Evolutionary conservation across 1,140 invertebrate species (phyloP).

Genomic region (Araneus ventricosus): DNA sequence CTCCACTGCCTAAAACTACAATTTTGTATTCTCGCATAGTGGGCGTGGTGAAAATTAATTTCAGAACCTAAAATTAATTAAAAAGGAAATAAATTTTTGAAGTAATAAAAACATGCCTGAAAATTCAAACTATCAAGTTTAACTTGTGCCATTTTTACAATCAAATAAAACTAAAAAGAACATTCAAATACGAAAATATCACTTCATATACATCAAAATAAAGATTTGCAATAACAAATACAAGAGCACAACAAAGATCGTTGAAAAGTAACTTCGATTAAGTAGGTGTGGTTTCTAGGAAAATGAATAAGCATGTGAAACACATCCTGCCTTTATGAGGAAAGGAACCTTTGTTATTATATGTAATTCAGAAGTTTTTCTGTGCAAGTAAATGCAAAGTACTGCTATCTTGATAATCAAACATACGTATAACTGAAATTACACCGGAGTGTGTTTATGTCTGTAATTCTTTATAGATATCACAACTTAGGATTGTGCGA

Average conservation of each 20-base stretch:
- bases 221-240: background rate
- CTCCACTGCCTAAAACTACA: conserved; percentile 98
- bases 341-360: background rate
- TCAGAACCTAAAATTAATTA: conserved; percentile 62
- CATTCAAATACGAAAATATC: background rate
- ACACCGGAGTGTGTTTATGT: background rate
- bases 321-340: background rate
- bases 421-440: background rate
- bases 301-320: conserved; percentile 28
- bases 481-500: background rate
- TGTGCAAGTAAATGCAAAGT: background rate
- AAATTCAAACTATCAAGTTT: background rate
- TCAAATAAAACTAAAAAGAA: background rate
- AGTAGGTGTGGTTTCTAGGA: conserved; percentile 67
- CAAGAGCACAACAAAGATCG: background rate
- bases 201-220: background rate
- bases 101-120: background rate
- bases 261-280: conserved; percentile 24
- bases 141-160: background rate
- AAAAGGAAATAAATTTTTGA: background rate
- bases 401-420: background rate
- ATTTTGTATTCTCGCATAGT: conserved; percentile 99
- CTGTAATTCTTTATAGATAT: background rate
- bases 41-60: conserved; percentile 75
- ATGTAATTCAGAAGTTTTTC: background rate